Evolutionary conservation across 2,888 invertebrate species (phyloP), one percentile per base, ranked within the genome.

Genomic region (Drosophila formosana): DNA sequence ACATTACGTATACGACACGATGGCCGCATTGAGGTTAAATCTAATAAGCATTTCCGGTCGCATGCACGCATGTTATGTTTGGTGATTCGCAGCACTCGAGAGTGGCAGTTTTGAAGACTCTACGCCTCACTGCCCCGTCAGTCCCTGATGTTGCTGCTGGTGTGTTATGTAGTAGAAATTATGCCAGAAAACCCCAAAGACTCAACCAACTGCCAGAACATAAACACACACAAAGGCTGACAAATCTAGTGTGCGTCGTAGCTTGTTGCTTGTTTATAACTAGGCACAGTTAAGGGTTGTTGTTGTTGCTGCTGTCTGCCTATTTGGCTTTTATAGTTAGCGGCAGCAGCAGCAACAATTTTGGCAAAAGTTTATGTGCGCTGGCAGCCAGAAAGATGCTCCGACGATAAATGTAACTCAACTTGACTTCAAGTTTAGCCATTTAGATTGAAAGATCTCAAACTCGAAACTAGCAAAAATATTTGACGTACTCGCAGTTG

Each of bases 41-140:
- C 65, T 77, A 74, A 75, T 81, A 82, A 81, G 75, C 81, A 80
- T 88, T 85, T 85, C 73, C 78, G 78, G 66, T 66, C 73, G 73
- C 68, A 66, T 75, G 78, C 82, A 78, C 71, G 78, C 88, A 74
- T 78, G 80, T 80, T 80, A 87, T 87, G 77, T 84, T 82, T 88
- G 81, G 55, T 75, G 72, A 81, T 79, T 80, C 78, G 72, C 66
- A 84, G 87, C 75, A 81, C 74, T 78, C 57, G 68, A 72, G 71
- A 62, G 68, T 45, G n/a, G 62, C 78, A 76, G 79, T 68, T 77
- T 76, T 66, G 43, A 70, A 51, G 57, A 69, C 34, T 50, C 8
- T n/a, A 18, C 11, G 39, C 39, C 18, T 41, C 39, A 41, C 13
- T 18, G 39, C 39, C 6, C 18, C 39, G 11, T 11, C 60, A n/a